Base-by-base conservation (phyloP, 2,797 vertebrate species). In the Myiothlypis chrysogaster region DNA sequence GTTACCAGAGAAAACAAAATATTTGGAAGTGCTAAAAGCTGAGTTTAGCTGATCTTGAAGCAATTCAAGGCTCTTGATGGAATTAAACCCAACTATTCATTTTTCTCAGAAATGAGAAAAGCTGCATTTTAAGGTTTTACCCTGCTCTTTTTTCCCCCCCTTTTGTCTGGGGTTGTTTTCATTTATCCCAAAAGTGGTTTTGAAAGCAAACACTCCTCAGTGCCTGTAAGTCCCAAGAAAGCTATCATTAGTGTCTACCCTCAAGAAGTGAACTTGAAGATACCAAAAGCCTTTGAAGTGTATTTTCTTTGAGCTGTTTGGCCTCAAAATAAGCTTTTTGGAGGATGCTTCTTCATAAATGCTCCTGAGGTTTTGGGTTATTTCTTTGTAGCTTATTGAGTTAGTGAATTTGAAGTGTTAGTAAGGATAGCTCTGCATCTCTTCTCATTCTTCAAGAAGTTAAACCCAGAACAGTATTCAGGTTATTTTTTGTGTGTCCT, bases 1-100 rank as follows among this genome's bases (percentile, higher is more conserved):
- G 52, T 65, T 87, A 77, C 49, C 64, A 46, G 92, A 95, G 95
- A 97, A 96, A 94, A 78, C 94, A 94, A 89, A 89, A 89, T 94
- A 96, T 90, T 97, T 46, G 70, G 19, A 76, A 65, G 50, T 30
- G 92, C 92, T 95, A 87, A 95, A 94, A 96, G 81, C 84, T 92
- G 82, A 83, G 90, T 95, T 96, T 82, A 95, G 66, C 90, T 79
- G 41, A 69, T 71, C 32, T 66, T 56, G 41, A 80, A 82, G 61
- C 30, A 90, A 11, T 61, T 75, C 69, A 61, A n/a, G 32, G 35
- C n/a, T 72, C 55, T 57, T 88, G 37, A 70, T 17, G 63, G 37
- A 90, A 86, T 92, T 69, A 90, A 85, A 80, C 18, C 4, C 15
- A 56, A 25, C 60, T 41, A 16, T 72, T 95, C 2, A 0, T 90